Conservation (phyloP, 2,888 invertebrate genomes). For the Teinopalpus imperialis region DNA sequence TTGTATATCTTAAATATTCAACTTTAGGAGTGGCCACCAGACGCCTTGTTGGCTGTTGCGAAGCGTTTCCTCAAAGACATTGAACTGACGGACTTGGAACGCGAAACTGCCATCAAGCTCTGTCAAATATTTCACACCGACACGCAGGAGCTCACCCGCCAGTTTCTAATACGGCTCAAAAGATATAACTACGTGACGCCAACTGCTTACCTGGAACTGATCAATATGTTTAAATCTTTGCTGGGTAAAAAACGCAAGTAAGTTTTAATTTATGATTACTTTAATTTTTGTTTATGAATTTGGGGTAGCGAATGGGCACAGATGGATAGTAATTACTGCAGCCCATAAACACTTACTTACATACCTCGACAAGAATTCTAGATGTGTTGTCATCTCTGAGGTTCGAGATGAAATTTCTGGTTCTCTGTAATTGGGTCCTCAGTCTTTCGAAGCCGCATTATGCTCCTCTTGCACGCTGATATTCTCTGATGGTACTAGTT, state of each 20-base stretch:
- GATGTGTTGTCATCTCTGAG: no score
- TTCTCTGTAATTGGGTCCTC: no score
- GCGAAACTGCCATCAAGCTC: constrained; percentile 90
- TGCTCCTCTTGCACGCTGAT: no score
- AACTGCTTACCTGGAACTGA: constrained; percentile 95
- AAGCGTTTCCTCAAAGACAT: constrained; percentile 90
- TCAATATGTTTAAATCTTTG: constrained; percentile 93
- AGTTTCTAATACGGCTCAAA: constrained; percentile 83
- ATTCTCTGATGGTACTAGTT: no score
- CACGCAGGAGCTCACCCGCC: constrained; percentile 86
- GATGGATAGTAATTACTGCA: no score
- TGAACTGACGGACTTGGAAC: constrained; percentile 88
- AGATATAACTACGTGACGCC: constrained; percentile 95
- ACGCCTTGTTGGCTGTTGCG: constrained; percentile 94
- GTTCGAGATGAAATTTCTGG: no score
- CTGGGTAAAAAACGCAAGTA: constrained; percentile 88
- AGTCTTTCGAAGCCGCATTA: no score
- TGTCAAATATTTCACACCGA: constrained; percentile 95
- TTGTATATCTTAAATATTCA: background rate
- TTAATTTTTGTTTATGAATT: no score
- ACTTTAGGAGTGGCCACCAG: constrained; percentile 93
- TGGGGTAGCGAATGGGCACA: no score
- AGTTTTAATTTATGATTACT: constrained; percentile 53
- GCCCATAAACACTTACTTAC: no score
- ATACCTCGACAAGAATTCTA: no score